phyloP scores from a whole-genome alignment of 2,888 invertebrate genomes.

The Heteromyza rotundicornis region DNA sequence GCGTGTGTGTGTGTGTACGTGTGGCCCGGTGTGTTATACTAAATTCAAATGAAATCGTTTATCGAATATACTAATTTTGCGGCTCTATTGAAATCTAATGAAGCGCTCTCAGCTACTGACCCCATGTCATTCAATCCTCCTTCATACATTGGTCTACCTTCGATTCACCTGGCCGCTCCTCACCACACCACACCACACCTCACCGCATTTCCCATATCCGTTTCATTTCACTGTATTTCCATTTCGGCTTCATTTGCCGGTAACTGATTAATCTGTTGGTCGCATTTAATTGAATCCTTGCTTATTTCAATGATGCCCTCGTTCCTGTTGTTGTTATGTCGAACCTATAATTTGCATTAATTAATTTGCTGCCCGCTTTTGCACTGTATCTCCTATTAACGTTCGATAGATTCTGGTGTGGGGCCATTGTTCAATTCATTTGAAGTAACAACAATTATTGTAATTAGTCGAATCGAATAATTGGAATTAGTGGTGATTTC shows the following conservation, averaged over 20 bases:
- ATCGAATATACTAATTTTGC: neutral
- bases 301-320: neutral
- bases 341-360: neutral
- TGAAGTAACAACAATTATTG: neutral
- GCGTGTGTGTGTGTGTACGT: neutral
- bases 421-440: neutral
- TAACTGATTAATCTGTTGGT: neutral
- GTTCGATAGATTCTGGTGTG: too few species aligned
- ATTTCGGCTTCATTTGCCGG: neutral
- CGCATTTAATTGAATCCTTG: neutral
- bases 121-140: neutral
- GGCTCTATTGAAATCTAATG: neutral
- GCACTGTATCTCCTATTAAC: too few species aligned
- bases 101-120: neutral
- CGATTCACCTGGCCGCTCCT: too few species aligned
- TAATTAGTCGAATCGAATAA: neutral
- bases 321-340: neutral
- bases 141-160: neutral
- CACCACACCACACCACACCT: neutral
- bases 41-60: conserved; percentile 3
- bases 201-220: neutral
- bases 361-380: neutral
- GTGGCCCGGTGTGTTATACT: neutral
- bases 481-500: too few species aligned
- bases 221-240: neutral